Evolutionary conservation across 1,140 invertebrate species (phyloP), one percentile per base, ranked within the genome.

Genomic region (Aplysia californica): DNA sequence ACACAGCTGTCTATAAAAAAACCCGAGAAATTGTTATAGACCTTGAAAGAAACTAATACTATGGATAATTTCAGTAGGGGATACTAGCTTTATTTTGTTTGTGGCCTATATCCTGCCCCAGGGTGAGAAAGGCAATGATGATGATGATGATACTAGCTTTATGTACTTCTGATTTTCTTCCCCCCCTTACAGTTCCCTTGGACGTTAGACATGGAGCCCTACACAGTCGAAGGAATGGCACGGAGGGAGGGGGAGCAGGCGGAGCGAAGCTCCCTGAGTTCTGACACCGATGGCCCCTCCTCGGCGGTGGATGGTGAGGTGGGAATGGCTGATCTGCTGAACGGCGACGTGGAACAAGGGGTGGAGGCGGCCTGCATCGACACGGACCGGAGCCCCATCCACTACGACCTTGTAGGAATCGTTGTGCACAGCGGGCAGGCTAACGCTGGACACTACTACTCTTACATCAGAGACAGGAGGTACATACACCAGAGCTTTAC

Each of bases 361-460:
- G 64, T 75, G 31, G 78, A 79, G 36, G 61, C 80, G 0, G 59
- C 73, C 15, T 67, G 67, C n/a, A 58, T 79, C 31, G 67, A 79
- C 23, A 68, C 79, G 44, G 80, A 85, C 50, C 55, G 70, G 15
- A 84, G 75, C 38, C 84, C 82, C 68, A 98, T 96, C 67, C 95
- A 96, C 88, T 99, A 99, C 91, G 94, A 96, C 84, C 92, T 99
- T 68, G 95, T 94, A 76, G 98, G 98, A 66, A 97, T 99, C 80
- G 97, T 99, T 38, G 97, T 99, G 38, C 98, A 99, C 90, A 98
- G 96, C 86, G 97, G 98, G 2, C 97, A 99, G 90, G 97, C 98
- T 20, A 98, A 96, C 83, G 95, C 94, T 66, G 97, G 97, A 31
- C 98, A 99, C 90, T 99, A 99, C 90, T 97, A 97, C 90, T 98